Evolutionary conservation across 2,888 invertebrate genomes (phyloP), one percentile per base, ranked within the genome.

Genomic region (Macrostomum cliftonense): DNA sequence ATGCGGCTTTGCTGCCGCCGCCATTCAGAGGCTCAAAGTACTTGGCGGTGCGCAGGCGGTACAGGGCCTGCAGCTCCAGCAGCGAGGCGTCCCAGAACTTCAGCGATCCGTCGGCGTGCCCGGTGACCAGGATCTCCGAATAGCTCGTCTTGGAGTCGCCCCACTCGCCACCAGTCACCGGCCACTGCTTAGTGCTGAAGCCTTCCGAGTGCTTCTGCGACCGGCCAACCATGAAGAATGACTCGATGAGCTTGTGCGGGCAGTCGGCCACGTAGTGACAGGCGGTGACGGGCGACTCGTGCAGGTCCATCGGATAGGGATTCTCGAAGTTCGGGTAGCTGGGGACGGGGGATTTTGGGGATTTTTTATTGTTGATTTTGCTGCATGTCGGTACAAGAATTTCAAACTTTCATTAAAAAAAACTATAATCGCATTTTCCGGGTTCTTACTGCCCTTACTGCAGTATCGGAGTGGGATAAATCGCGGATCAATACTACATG

Each of bases 271-370:
- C 79, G 76, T 97, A 97, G 52, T 82, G 80, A 72, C 91, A 87
- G 74, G 85, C 86, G 50, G 95, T 95, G 64, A 97, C 93, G 19
- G 93, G 85, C 47, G 91, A 89, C 75, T 97, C 95, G 76, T 97
- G 95, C 59, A 97, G 78, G 74, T 97, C 95, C 91, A 97, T 93
- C 54, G 95, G 88, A 75, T 97, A 95, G 42, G 95, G 97, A 76
- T 93, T 93, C 74, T 95, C 93, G 75, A 93, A 87, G 74, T 91
- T 89, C 20, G 95, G 95, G 75, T 91, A 97, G 17, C 74, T 75
- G 61, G 5, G 28, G 9, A 9, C 5, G 9, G 28, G 9, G 28
- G 9, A 28, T 7, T n/a, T n/a, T n/a, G n/a, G n/a, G n/a, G n/a
- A n/a, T n/a, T n/a, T n/a, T n/a, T n/a, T n/a, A n/a, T n/a, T n/a